Conservation (phyloP, 2,888 invertebrate genomes). For the Sinhomidia bicolor region DNA sequence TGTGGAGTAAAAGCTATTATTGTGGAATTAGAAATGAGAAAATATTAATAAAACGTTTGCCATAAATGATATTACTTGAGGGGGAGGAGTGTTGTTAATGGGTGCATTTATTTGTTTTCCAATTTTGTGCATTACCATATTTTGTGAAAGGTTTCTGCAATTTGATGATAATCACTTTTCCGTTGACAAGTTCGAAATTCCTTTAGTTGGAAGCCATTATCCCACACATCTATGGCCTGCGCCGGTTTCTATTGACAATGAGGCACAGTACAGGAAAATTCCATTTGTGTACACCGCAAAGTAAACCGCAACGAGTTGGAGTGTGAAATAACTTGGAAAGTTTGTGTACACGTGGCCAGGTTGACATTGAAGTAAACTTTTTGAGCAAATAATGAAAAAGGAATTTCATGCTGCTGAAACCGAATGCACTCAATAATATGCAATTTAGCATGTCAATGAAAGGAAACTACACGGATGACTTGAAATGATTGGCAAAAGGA, state of each 20-base stretch:
- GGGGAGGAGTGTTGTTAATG: background rate
- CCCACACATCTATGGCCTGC: too few species aligned
- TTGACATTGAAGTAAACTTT: background rate
- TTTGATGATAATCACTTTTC: background rate
- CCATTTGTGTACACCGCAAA: background rate
- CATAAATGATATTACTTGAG: slow-evolving; percentile 38
- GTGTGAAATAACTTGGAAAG: background rate
- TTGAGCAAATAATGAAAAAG: background rate
- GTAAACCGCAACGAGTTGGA: background rate
- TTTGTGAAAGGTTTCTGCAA: background rate
- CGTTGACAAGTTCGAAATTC: background rate
- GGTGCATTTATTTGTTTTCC: background rate
- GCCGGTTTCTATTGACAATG: too few species aligned
- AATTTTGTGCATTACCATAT: background rate
- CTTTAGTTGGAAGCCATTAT: too few species aligned
- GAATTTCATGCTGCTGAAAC: too few species aligned
- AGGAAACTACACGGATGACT: background rate
- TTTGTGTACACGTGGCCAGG: background rate
- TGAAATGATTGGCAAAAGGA: background rate
- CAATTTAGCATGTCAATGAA: background rate
- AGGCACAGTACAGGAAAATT: background rate
- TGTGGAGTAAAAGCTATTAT: slow-evolving; percentile 64
- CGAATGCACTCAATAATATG: too few species aligned
- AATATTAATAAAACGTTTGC: slow-evolving; percentile 61
- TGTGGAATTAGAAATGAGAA: slow-evolving; percentile 63